These are phyloP conservation scores for Zaprionus inermis DNA, from an alignment of 1,140 invertebrate species.

Conservation along the genomic window DNA sequence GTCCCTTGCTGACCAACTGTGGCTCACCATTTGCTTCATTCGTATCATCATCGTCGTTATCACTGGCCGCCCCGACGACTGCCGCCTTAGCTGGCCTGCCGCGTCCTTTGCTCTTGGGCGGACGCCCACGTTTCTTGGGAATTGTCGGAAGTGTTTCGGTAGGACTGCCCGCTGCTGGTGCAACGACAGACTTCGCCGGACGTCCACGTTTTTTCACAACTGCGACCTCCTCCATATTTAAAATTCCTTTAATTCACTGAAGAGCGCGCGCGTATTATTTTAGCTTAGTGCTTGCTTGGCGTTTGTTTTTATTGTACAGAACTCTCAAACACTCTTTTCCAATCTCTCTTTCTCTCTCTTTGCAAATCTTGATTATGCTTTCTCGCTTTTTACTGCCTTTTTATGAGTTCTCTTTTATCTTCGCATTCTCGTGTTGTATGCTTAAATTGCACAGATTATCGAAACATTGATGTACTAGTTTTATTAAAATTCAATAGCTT, in stretches of 20 bases:
- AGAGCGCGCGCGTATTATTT: neutral
- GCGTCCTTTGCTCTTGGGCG: conserved; percentile 48
- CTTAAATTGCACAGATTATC: neutral
- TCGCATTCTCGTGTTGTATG: conserved; percentile 23
- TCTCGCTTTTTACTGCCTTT: neutral
- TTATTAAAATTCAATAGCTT: neutral
- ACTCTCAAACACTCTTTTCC: neutral
- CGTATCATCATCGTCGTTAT: conserved; percentile 13
- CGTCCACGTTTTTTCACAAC: conserved; percentile 61
- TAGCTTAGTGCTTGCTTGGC: neutral
- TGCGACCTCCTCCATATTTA: conserved; percentile 54
- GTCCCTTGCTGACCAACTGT: conserved; percentile 45
- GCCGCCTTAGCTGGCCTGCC: conserved; percentile 36
- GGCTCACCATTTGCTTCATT: conserved; percentile 38
- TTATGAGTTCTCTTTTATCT: conserved; percentile 18
- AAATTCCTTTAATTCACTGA: neutral
- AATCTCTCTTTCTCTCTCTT: neutral
- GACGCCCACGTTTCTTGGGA: conserved; percentile 65
- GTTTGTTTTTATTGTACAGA: neutral
- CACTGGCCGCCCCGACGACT: conserved; percentile 1
- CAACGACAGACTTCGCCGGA: conserved; percentile 42
- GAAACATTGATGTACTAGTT: conserved; percentile 2
- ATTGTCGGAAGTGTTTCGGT: conserved; percentile 14
- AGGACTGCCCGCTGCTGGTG: conserved; percentile 21
- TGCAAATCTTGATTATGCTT: neutral